phyloP scores from a whole-genome alignment of 2,888 invertebrate genomes.

The Parnassius apollo region DNA sequence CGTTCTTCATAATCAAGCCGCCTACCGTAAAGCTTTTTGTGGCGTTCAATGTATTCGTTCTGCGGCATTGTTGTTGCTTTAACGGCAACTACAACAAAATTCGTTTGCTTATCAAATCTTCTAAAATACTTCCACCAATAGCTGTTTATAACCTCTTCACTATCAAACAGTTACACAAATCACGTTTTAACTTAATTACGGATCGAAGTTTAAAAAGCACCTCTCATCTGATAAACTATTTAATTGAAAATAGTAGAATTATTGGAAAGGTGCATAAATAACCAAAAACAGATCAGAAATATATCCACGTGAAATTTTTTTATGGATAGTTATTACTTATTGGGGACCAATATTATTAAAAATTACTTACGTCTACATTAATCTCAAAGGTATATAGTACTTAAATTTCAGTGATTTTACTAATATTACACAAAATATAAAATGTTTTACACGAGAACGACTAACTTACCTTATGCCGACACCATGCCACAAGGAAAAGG shows the following conservation, averaged over 20 bases:
- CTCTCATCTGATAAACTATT: too few relatives aligned
- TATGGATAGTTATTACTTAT: neutral
- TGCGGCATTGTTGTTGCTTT: constrained; percentile 92
- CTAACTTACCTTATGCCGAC: constrained; percentile 75
- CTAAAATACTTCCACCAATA: constrained; percentile 21
- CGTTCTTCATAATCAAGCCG: constrained; percentile 98
- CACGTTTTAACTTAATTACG: neutral
- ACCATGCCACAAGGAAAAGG: constrained; percentile 79
- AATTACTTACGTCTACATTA: constrained; percentile 17
- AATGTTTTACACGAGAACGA: constrained; percentile 45
- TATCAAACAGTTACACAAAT: constrained; percentile 27
- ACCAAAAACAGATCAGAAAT: constrained; percentile 18
- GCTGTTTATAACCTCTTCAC: constrained; percentile 48
- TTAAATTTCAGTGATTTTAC: neutral
- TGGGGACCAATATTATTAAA: neutral
- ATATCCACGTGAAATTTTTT: constrained; percentile 27
- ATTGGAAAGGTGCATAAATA: neutral
- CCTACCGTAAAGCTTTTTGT: constrained; percentile 97
- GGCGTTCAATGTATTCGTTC: constrained; percentile 99
- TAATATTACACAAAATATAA: constrained; percentile 37
- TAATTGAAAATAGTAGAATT: too few relatives aligned
- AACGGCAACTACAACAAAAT: constrained; percentile 80
- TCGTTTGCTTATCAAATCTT: constrained; percentile 49
- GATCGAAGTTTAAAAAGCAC: too few relatives aligned
- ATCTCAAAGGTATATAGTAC: constrained; percentile 4